phyloP scores from a whole-genome alignment of 2,113 vertebrate genomes.

The Solenodon paradoxus region DNA sequence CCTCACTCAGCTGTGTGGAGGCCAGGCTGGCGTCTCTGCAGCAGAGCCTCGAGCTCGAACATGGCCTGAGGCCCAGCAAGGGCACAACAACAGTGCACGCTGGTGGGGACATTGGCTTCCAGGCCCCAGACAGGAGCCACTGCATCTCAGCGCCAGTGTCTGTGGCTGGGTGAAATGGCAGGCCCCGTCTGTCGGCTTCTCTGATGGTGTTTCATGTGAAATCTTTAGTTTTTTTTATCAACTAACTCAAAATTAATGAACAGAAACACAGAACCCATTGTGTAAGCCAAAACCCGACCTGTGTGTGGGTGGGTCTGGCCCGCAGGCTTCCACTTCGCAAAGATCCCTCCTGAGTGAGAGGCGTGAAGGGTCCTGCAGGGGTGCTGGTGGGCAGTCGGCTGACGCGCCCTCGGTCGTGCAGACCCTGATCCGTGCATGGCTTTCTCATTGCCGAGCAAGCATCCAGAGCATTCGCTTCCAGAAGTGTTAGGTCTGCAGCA shows the following conservation, averaged over 20 bases:
- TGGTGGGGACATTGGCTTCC: too few relatives aligned
- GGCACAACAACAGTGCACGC: not conserved
- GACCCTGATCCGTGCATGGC: not conserved
- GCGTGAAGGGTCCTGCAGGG: too few relatives aligned
- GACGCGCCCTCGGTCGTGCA: not conserved
- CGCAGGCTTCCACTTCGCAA: not conserved
- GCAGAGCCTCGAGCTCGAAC: not conserved
- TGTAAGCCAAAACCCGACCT: not conserved
- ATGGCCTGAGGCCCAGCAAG: not conserved
- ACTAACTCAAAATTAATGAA: not conserved
- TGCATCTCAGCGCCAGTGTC: not conserved
- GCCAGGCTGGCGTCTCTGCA: not conserved
- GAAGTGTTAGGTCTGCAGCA: too few relatives aligned
- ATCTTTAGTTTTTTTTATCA: not conserved
- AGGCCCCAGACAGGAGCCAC: too few relatives aligned
- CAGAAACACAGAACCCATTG: not conserved
- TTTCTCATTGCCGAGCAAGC: not conserved
- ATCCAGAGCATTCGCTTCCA: not conserved
- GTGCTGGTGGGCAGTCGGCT: not conserved
- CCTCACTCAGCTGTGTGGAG: not conserved
- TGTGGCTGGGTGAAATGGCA: fast-evolving
- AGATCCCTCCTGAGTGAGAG: fast-evolving
- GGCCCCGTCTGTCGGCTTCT: not conserved
- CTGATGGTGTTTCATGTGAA: not conserved
- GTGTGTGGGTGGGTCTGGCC: too few relatives aligned